Conservation (phyloP, 2,888 invertebrate genomes). For the Pecten maximus region DNA sequence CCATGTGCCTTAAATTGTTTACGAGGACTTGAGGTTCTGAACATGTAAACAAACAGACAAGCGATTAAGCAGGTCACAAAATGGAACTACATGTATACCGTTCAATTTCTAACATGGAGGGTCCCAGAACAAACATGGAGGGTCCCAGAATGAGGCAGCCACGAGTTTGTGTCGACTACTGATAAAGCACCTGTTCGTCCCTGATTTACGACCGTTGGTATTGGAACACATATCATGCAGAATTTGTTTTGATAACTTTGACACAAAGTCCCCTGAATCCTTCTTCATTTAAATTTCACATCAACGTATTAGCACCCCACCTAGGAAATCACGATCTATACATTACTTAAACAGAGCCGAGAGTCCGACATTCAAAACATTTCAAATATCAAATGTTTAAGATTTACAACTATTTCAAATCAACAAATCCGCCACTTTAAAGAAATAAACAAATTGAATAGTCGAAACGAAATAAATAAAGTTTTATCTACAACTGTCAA, state of each 20-base stretch:
- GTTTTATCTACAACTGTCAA: neutral
- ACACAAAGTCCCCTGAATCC: conserved; percentile 18
- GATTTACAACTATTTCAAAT: conserved; percentile 17
- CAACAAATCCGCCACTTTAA: neutral
- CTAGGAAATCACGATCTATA: neutral
- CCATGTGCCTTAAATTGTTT: too few relatives aligned
- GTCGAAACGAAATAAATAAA: conserved; percentile 10
- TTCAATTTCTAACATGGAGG: too few relatives aligned
- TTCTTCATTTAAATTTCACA: neutral
- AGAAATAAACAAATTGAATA: conserved; percentile 23
- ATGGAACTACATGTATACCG: too few relatives aligned
- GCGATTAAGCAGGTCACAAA: too few relatives aligned
- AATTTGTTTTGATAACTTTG: conserved; percentile 13
- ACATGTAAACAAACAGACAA: too few relatives aligned
- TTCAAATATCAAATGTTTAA: neutral
- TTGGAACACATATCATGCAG: neutral
- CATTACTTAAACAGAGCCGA: neutral
- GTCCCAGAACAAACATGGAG: too few relatives aligned
- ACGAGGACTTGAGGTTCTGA: too few relatives aligned
- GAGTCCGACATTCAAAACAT: neutral
- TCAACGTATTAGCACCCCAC: neutral
- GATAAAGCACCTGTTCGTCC: neutral
- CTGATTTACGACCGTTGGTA: neutral
- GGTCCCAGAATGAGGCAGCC: too few relatives aligned
- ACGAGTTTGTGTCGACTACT: too few relatives aligned